Percentiles rank a stretch among this genome's conserved stretches.
Conservation (phyloP, 2,113 vertebrate species). For the Archilochus colubris region DNA sequence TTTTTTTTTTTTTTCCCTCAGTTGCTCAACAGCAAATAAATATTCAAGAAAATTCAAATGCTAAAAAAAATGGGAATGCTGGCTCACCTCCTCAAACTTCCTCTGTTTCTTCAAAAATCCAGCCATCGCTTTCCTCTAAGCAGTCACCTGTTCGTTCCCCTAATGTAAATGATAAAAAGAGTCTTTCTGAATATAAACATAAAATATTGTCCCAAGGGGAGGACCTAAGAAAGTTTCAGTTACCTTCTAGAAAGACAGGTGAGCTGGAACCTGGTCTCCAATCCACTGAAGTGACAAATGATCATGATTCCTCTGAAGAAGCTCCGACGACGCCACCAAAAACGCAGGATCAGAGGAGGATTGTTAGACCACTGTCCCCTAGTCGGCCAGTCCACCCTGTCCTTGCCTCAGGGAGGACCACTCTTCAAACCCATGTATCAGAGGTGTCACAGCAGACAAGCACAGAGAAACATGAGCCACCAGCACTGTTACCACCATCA, state of each 20-base stretch:
- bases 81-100: slow-evolving; percentile 49
- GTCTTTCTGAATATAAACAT: slow-evolving; percentile 72
- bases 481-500: background rate
- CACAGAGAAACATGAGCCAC: background rate
- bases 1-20: slow-evolving; percentile 30
- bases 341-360: slow-evolving; percentile 58
- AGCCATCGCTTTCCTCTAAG: slow-evolving; percentile 26
- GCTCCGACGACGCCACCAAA: slow-evolving; percentile 2
- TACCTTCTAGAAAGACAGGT: slow-evolving; percentile 34
- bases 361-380: slow-evolving; percentile 72
- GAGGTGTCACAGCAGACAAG: background rate
- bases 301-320: slow-evolving; percentile 16
- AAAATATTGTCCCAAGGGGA: slow-evolving; percentile 57
- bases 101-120: slow-evolving; percentile 40
- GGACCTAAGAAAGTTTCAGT: slow-evolving; percentile 42
- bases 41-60: slow-evolving; percentile 50
- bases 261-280: slow-evolving; percentile 55
- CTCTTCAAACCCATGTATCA: slow-evolving; percentile 51
- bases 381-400: slow-evolving; percentile 79
- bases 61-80: slow-evolving; percentile 42
- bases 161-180: slow-evolving; percentile 45
- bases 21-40: slow-evolving; percentile 60
- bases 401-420: slow-evolving; percentile 76
- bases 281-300: slow-evolving; percentile 58
- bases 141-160: slow-evolving; percentile 16